A percentile compares a stretch with the other conserved stretches of the same genome.
Conservation (phyloP, 2,797 vertebrate genomes). For the Otus scops region DNA sequence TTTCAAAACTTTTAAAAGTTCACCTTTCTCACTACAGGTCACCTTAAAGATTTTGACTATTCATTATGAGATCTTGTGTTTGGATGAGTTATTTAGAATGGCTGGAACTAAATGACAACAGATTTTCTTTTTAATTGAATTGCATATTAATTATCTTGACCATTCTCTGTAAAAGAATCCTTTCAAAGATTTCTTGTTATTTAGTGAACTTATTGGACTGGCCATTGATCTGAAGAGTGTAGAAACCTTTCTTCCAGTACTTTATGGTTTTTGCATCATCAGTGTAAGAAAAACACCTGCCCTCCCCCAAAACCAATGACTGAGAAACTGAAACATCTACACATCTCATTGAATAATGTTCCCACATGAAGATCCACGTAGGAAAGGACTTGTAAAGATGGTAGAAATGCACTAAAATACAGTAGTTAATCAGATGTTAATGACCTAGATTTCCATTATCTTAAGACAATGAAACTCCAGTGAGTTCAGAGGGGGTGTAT, state of each 20-base stretch:
- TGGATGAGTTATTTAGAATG: neutral
- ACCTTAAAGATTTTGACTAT: neutral
- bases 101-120: neutral
- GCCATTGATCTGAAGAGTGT: neutral
- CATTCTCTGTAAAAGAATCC: neutral
- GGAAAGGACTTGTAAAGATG: neutral
- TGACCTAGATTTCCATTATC: neutral
- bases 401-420: neutral
- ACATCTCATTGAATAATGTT: neutral
- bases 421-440: neutral
- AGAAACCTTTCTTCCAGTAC: neutral
- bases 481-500: neutral
- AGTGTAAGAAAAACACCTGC: neutral
- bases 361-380: rapidly evolving
- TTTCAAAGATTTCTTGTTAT: neutral
- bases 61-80: neutral
- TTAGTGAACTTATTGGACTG: neutral
- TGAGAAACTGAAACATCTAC: neutral
- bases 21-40: neutral
- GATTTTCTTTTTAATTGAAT: neutral
- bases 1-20: neutral
- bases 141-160: neutral
- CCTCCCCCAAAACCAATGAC: rapidly evolving
- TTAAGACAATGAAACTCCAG: neutral
- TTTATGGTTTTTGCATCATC: neutral